These are phyloP conservation scores for Dryas iulia DNA, from an alignment of 1,140 invertebrate species.

Conservation along the genomic window DNA sequence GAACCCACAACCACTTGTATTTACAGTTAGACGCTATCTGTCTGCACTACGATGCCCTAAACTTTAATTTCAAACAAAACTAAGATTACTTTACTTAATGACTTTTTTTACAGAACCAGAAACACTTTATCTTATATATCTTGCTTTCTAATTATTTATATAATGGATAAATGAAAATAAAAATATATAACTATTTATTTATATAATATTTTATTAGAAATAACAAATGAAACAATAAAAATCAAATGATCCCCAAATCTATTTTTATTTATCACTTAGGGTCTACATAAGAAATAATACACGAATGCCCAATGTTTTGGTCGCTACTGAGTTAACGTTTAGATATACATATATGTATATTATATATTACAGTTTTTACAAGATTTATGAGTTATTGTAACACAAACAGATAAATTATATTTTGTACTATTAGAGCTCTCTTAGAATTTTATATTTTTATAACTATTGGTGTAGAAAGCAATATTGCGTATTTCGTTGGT, in stretches of 20 bases:
- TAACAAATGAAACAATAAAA: slow-evolving; percentile 1
- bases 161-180: background rate
- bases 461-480: background rate
- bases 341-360: background rate
- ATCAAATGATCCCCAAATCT: background rate
- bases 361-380: background rate
- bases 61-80: too few relatives aligned
- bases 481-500: background rate
- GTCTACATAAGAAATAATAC: background rate
- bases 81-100: too few relatives aligned
- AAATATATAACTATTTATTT: background rate
- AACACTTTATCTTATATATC: too few relatives aligned
- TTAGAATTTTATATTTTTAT: background rate
- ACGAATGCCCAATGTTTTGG: background rate
- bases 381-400: background rate
- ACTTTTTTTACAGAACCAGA: too few relatives aligned
- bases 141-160: background rate
- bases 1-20: too few relatives aligned
- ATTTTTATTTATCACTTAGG: background rate
- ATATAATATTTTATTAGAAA: slow-evolving; percentile 5
- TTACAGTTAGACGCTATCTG: too few relatives aligned
- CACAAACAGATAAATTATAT: background rate
- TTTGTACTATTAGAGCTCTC: slow-evolving; percentile 23
- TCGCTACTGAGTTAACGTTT: background rate
- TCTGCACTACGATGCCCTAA: too few relatives aligned